Base-by-base conservation (phyloP, 1,140 invertebrate species). In the Zelostemma sp. region DNA sequence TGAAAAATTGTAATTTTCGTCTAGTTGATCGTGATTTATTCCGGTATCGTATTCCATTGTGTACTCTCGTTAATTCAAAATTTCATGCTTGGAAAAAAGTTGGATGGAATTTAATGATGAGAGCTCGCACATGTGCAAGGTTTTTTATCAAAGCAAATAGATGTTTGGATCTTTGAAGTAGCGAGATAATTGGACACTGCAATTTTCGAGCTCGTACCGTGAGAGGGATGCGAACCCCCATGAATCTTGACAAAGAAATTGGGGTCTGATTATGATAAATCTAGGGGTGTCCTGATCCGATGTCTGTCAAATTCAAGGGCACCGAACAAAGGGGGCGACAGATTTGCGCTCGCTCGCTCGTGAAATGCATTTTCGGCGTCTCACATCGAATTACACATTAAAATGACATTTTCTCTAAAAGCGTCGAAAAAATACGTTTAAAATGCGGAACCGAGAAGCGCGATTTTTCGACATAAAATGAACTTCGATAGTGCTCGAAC, bases 231-330 rank as follows among this genome's bases (percentile, higher is more conserved):
- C 31, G 25, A 25, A 28, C 51, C 66, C 59, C 66, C 55, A 68
- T 58, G 59, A 62, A 56, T 60, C 15, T 25, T 50, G 46, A 64
- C 67, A 72, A 68, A 60, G 33, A 54, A 57, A 58, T 38, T 31
- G 16, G 19, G 46, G 60, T 56, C 58, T 57, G 64, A 63, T 46
- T 31, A 54, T 60, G 69, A 72, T 72, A 67, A 72, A 68, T 72
- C 56, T 47, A 31, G 33, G 46, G 18, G 12, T 56, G 60, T 63
- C 58, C 54, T 48, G 65, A 72, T 68, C 57, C 53, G 64, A 72
- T 67, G 64, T 72, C 64, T 68, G 51, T 57, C 57, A 65, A 72
- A 35, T 72, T 68, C 60, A 72, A 72, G 59, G 54, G 62, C 38
- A 40, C 3, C 35, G 35, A 40, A 40, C 35, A 40, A 40, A 40